Evolutionary conservation across 2,797 vertebrate species (phyloP), one percentile per base, ranked within the genome.

Genomic region (Melopsittacus undulatus): DNA sequence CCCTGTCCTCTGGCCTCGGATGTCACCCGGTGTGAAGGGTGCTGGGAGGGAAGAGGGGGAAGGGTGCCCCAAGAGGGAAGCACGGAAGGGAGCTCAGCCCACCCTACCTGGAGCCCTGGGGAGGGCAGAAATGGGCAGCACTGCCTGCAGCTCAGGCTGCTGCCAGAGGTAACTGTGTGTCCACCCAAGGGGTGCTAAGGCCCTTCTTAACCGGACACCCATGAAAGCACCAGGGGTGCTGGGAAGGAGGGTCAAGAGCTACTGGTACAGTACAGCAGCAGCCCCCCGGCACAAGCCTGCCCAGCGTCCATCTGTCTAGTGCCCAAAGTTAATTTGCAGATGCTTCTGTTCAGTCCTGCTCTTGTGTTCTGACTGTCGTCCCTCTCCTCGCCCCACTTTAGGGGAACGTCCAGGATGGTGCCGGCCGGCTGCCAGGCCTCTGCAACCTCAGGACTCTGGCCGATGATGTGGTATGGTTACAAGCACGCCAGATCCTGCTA

Each of bases 1-100:
- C 20, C 34, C 16, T 42, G 49, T 22, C 42, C 23, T 13, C 4
- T 6, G 2, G 43, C 40, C 3, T 1, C n/a, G 38, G 2, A 13
- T 43, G 30, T 49, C n/a, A 29, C 27, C 8, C 7, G 7, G 38
- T 4, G 0, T 40, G 59, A 38, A 48, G 61, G 29, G n/a, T 34
- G 13, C n/a, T 19, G 6, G 23, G 17, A 80, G 13, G 10, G 20
- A 42, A 30, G 68, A 87, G 15, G 26, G 21, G 42, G 36, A 74
- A 66, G 24, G 13, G 23, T 59, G 42, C 43, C 59, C 45, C 3
- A 1, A 11, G 26, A 51, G 30, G 42, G 57, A 32, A 52, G 9
- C 3, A 1, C 12, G 38, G n/a, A n/a, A n/a, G n/a, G 48, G 7
- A 45, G 42, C 21, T 66, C 59, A 83, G 30, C n/a, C 48, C 52